Evolutionary conservation across 2,888 invertebrate species (phyloP), one percentile per base, ranked within the genome.

Genomic region (Catocala nupta): DNA sequence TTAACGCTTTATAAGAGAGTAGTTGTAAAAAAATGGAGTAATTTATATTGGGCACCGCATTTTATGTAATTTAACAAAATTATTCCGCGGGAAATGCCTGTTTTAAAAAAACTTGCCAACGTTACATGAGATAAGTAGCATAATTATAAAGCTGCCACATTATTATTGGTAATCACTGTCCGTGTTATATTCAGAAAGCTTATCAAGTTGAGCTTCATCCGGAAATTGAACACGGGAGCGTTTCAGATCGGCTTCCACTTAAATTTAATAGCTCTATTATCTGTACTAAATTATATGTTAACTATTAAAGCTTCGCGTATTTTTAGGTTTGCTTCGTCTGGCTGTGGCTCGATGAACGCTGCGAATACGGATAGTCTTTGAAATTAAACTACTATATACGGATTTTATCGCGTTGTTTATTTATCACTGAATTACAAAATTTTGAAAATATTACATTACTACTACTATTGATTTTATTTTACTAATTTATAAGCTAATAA

Each of bases 191-290:
- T 74, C 59, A 56, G 64, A 70, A 74, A 49, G 33, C 45, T 36
- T 64, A 65, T 71, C 61, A 68, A 50, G 59, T 74, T 68, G 63
- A 52, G 56, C 68, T 45, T 53, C 51, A 64, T 64, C 60, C 73
- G 70, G 74, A 75, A 70, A 75, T 75, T 75, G 67, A 50, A 75
- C 65, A 75, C 13, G 62, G 55, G 51, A 64, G 63, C 42, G 16
- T 12, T 62, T 65, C 43, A 13, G 10, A 36, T 49, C 44, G 59
- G 12, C 57, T 25, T 53, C 62, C 73, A 68, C 65, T 75, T 75
- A 70, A 55, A 68, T 55, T 57, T 73, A 73, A 75, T 75, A 70
- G 67, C 74, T 74, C 60, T 75, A 75, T 75, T 64, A 76, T 70
- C 50, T 47, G 12, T 5, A 55, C 45, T 25, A 45, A 47, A 44